phyloP scores from a whole-genome alignment of 1,140 invertebrate genomes.

The Melipona quadrifasciata region DNA sequence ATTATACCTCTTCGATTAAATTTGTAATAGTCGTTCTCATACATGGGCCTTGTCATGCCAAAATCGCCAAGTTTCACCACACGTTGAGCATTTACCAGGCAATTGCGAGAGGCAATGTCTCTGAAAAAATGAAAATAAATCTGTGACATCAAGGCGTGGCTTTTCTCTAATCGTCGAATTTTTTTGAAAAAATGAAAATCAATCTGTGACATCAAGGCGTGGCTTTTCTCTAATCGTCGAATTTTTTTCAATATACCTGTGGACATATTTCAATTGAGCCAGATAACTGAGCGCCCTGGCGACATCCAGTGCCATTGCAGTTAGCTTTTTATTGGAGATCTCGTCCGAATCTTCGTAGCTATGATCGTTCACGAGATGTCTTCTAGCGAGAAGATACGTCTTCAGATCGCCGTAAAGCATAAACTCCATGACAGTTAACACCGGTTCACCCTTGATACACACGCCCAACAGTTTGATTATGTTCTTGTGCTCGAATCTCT shows the following conservation, averaged over 20 bases:
- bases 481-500: conserved; percentile 94
- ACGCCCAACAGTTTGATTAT: conserved; percentile 93
- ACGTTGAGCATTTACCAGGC: conserved; percentile 91
- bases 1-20: conserved; percentile 90
- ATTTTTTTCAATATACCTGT: conserved; percentile 81
- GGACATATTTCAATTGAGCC: conserved; percentile 90
- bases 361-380: conserved; percentile 89
- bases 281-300: conserved; percentile 92
- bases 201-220: not conserved
- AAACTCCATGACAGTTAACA: conserved; percentile 96
- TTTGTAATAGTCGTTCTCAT: conserved; percentile 93
- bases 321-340: conserved; percentile 89
- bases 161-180: too few species aligned
- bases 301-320: conserved; percentile 93
- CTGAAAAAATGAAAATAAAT: conserved; percentile 75
- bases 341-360: conserved; percentile 87
- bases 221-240: too few species aligned
- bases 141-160: not conserved
- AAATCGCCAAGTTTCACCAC: conserved; percentile 95
- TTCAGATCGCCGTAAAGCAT: conserved; percentile 97
- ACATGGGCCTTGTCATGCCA: conserved; percentile 94
- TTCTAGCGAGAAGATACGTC: conserved; percentile 91
- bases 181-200: not conserved
- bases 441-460: conserved; percentile 91
- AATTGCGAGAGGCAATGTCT: conserved; percentile 94